Evolutionary conservation across 2,113 vertebrate genomes (phyloP).

Genomic region (Saimiri boliviensis): DNA sequence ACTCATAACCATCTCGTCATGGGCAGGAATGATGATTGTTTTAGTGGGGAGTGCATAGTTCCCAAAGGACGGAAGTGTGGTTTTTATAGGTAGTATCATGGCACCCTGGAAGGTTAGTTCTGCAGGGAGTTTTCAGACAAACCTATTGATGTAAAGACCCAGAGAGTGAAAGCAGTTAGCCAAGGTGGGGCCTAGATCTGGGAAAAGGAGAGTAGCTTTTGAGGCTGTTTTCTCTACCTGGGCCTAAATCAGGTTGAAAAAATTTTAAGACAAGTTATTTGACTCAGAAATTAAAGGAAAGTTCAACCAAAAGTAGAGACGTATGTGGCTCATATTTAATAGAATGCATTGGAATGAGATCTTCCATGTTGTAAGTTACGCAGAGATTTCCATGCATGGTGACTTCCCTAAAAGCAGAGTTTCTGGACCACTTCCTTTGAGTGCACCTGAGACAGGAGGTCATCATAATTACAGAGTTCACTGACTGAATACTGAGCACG

Average conservation of each 20-base stretch:
- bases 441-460: background rate
- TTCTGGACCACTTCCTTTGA: background rate
- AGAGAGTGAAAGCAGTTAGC: background rate
- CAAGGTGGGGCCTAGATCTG: background rate
- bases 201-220: background rate
- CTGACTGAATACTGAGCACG: background rate
- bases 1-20: background rate
- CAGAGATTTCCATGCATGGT: background rate
- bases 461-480: background rate
- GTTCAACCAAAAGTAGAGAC: background rate
- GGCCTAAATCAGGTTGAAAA: background rate
- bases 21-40: background rate
- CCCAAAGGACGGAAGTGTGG: background rate
- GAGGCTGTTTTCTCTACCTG: background rate
- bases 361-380: background rate
- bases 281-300: background rate
- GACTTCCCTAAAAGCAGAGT: background rate
- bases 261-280: background rate
- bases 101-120: background rate
- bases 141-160: background rate
- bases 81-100: background rate
- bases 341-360: background rate
- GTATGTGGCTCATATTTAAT: background rate
- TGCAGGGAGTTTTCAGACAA: background rate
- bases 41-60: background rate